Conservation (phyloP, 2,888 invertebrate genomes). For the Autographa gamma region DNA sequence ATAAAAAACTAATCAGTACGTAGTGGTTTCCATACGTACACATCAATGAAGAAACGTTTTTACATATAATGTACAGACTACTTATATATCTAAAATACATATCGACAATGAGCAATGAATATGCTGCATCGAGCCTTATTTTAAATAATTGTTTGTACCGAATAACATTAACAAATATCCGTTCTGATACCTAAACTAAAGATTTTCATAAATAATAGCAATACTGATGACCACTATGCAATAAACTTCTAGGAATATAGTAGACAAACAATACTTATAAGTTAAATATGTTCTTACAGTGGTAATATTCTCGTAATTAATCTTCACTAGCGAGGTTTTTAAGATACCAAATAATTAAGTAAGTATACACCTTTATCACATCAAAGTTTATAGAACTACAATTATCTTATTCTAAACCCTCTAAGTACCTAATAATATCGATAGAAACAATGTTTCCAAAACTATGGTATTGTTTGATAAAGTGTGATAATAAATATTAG, state of each 20-base stretch:
- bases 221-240: slow-evolving; percentile 70
- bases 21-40: slow-evolving; percentile 39
- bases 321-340: slow-evolving; percentile 63
- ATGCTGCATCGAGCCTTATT: slow-evolving; percentile 49
- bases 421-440: slow-evolving; percentile 52
- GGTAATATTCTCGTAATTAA: slow-evolving; percentile 53
- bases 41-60: slow-evolving; percentile 41
- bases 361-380: slow-evolving; percentile 70
- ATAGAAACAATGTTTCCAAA: slow-evolving; percentile 34
- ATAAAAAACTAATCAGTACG: slow-evolving; percentile 52
- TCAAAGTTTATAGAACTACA: slow-evolving; percentile 56
- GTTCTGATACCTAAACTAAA: slow-evolving; percentile 58
- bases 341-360: slow-evolving; percentile 62
- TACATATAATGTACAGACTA: slow-evolving; percentile 63
- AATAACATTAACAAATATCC: slow-evolving; percentile 62
- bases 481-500: slow-evolving; percentile 29
- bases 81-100: slow-evolving; percentile 50
- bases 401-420: slow-evolving; percentile 55
- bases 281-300: slow-evolving; percentile 50
- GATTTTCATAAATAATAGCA: slow-evolving; percentile 68
- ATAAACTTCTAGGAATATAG: slow-evolving; percentile 53
- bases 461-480: slow-evolving; percentile 14
- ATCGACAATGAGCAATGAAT: slow-evolving; percentile 60
- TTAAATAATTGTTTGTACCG: slow-evolving; percentile 69
- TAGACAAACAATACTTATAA: slow-evolving; percentile 50